Base-by-base conservation (phyloP, 2,888 invertebrate genomes). In the Pediacus dermestoides region DNA sequence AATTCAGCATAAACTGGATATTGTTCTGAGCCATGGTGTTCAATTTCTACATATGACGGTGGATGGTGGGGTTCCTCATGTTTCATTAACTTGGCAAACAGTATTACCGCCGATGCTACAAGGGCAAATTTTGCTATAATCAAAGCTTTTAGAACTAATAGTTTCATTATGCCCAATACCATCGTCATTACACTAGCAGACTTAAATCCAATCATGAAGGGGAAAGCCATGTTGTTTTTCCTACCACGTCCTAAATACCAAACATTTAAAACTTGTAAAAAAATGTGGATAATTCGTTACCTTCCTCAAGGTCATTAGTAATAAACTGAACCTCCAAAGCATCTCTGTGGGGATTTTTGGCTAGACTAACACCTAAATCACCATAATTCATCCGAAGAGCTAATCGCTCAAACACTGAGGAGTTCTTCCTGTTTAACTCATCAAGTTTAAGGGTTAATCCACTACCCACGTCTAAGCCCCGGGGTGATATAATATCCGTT, bases 101-200 rank as follows among this genome's bases (percentile, higher is more conserved):
- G 37, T 62, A 84, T 73, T 46, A 77, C 72, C 1, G 73, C 70
- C 0, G 85, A 78, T 7, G 81, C 74, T n/a, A 82, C 50, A 7
- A 84, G 66, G 0, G 85, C 84, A 44, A 82, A 57, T 57, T 85
- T 85, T 32, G 83, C 82, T 28, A 83, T 74, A n/a, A 80, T 63
- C 47, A 84, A 71, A 0, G 85, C 80, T 61, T 85, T 85, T 4
- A 85, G 54, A 0, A 82, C 80, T 2, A 55, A 26, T 9, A 52
- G 11, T 34, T 57, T 56, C 13, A 53, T 30, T 7, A 43, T 26
- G 3, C 79, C 76, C 15, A 85, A 77, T 1, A 78, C 70, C 21
- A 82, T 72, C 46, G 82, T 71, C 28, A 78, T 74, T 49, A 80
- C 73, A 6, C 79, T 80, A 1, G 82, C 77, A 1, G 80, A 75